These are phyloP conservation scores for Xenops minutus DNA, from an alignment of 2,797 vertebrate species.

Conservation along the genomic window DNA sequence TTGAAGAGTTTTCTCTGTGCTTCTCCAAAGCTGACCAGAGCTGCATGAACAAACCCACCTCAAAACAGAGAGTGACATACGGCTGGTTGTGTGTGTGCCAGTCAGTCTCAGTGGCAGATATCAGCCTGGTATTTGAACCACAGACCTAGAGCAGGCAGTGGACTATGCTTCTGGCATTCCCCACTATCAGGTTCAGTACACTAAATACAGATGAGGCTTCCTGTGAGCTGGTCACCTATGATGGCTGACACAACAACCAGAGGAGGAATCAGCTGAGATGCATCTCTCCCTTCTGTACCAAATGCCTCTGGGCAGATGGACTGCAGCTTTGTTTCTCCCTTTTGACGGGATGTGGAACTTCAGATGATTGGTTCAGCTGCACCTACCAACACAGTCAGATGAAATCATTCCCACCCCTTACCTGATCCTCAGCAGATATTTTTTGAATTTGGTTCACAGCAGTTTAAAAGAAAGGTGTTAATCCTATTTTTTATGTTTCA, in stretches of 20 bases:
- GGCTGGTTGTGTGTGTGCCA: background rate
- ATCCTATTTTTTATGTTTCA: background rate
- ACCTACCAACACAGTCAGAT: background rate
- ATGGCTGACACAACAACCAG: rapidly evolving
- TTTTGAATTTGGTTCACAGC: background rate
- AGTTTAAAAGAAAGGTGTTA: background rate
- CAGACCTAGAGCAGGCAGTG: background rate
- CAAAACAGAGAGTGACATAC: background rate
- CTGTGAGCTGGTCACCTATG: background rate
- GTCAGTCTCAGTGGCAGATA: background rate
- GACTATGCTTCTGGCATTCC: background rate
- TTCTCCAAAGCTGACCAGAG: background rate
- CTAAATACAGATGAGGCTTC: background rate
- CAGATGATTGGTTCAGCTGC: background rate
- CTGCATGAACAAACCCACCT: background rate
- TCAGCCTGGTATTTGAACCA: background rate
- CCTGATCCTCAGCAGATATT: background rate
- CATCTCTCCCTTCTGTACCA: background rate
- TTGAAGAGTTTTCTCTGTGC: background rate
- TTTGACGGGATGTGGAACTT: background rate
- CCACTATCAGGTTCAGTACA: background rate
- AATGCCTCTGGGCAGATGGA: background rate
- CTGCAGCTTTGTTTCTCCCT: background rate
- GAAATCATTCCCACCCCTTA: background rate
- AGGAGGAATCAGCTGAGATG: background rate